phyloP scores from a whole-genome alignment of 2,888 invertebrate species.

The Ctena decussata region DNA sequence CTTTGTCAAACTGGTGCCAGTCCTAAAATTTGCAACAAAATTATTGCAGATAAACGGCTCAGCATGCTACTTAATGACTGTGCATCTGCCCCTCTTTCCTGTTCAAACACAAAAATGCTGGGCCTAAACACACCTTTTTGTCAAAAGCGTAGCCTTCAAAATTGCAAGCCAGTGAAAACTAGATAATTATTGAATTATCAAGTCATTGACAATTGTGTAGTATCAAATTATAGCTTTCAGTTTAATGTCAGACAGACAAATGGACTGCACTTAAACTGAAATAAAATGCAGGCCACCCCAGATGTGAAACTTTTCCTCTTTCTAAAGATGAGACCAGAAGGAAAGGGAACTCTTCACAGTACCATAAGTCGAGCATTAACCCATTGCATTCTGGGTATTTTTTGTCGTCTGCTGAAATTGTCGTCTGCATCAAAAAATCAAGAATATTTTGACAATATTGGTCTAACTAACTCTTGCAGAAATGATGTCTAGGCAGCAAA shows the following conservation, averaged over 20 bases:
- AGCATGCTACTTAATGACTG: neutral
- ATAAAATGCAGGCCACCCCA: neutral
- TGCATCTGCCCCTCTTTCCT: neutral
- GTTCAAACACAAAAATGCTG: neutral
- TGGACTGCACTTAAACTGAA: neutral
- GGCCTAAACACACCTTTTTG: neutral
- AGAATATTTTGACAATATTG: too few relatives aligned
- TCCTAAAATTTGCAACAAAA: neutral
- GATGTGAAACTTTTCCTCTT: too few relatives aligned
- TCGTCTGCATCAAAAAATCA: too few relatives aligned
- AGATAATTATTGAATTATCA: neutral
- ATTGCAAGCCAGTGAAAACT: neutral
- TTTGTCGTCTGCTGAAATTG: too few relatives aligned
- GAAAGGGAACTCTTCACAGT: too few relatives aligned
- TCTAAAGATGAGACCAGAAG: too few relatives aligned
- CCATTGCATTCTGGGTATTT: too few relatives aligned
- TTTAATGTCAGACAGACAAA: neutral
- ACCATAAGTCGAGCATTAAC: too few relatives aligned
- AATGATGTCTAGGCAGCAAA: too few relatives aligned
- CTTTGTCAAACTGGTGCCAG: neutral
- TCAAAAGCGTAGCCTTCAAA: neutral
- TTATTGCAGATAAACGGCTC: neutral
- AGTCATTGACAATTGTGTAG: neutral
- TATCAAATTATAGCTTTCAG: neutral
- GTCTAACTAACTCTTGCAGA: too few relatives aligned